Percentiles rank a stretch among this genome's conserved stretches.
These are phyloP conservation scores for Sycophaga agraensis DNA, from an alignment of 1,140 invertebrate species.

Conservation along the genomic window DNA sequence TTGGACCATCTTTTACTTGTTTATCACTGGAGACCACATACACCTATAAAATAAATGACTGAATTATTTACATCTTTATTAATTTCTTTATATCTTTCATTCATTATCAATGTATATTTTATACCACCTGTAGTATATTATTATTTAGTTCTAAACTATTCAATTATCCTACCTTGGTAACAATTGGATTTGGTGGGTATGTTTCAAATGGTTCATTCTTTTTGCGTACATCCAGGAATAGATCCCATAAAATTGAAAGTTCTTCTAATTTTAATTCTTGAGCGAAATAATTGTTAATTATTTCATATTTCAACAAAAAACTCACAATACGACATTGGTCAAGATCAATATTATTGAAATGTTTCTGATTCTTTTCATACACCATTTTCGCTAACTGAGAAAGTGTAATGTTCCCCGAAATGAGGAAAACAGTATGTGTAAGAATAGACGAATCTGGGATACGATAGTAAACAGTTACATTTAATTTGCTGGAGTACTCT, in stretches of 20 bases:
- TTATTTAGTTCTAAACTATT: background rate
- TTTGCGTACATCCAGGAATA: constrained; percentile 68
- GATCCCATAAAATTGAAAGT: constrained; percentile 50
- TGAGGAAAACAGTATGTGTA: constrained; percentile 60
- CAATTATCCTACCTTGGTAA: constrained; percentile 23
- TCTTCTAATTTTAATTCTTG: background rate
- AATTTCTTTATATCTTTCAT: no score
- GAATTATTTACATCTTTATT: constrained; percentile 6
- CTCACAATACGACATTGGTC: constrained; percentile 73
- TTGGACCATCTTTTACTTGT: constrained; percentile 66
- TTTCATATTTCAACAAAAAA: constrained; percentile 53
- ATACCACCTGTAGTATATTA: background rate
- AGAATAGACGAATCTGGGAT: constrained; percentile 62
- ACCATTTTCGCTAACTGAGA: constrained; percentile 62
- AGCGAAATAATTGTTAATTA: background rate
- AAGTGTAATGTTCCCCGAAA: constrained; percentile 63
- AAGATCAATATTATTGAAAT: no score
- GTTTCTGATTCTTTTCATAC: constrained; percentile 62
- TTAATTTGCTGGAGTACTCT: constrained; percentile 59
- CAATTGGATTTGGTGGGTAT: constrained; percentile 61
- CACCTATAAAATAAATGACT: constrained; percentile 48
- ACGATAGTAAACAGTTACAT: constrained; percentile 67
- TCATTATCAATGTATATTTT: no score
- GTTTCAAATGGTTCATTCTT: constrained; percentile 67
- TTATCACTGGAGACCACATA: no score